A percentile compares a stretch with the other conserved stretches of the same genome.
phyloP scores from a whole-genome alignment of 2,888 invertebrate genomes.

The Boloria selene region DNA sequence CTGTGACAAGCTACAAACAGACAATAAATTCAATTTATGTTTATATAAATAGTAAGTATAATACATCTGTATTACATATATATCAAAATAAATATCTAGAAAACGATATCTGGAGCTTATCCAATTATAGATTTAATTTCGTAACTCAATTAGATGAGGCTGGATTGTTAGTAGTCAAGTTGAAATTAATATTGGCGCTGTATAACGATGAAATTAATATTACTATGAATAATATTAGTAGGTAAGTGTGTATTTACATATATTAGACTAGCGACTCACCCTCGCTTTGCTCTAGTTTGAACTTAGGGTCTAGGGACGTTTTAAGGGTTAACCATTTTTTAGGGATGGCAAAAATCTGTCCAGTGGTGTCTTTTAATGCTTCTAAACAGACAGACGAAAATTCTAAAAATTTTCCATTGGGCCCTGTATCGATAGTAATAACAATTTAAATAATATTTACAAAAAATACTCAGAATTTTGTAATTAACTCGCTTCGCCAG shows the following conservation, averaged over 20 bases:
- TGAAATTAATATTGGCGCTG: constrained; percentile 15
- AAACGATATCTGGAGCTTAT: constrained; percentile 13
- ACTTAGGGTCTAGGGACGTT: too few relatives aligned
- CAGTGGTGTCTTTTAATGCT: too few relatives aligned
- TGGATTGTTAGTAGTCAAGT: constrained; percentile 19
- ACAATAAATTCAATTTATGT: background rate
- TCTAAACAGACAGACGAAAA: too few relatives aligned
- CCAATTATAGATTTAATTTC: constrained; percentile 21
- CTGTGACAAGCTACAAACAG: background rate
- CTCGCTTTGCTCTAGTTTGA: too few relatives aligned
- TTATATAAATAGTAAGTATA: constrained; percentile 4
- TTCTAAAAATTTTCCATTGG: too few relatives aligned
- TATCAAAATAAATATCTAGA: constrained; percentile 15
- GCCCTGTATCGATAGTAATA: too few relatives aligned
- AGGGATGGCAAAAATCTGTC: too few relatives aligned
- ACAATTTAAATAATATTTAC: too few relatives aligned
- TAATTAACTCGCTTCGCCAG: too few relatives aligned
- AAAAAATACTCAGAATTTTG: too few relatives aligned
- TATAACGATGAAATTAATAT: constrained; percentile 12
- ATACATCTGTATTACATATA: constrained; percentile 5
- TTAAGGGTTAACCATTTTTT: too few relatives aligned
- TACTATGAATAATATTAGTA: constrained; percentile 1
- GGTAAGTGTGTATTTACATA: background rate
- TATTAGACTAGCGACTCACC: too few relatives aligned
- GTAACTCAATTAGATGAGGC: constrained; percentile 27